Evolutionary conservation across 2,888 invertebrate species (phyloP).

Genomic region (Crematogaster levior): DNA sequence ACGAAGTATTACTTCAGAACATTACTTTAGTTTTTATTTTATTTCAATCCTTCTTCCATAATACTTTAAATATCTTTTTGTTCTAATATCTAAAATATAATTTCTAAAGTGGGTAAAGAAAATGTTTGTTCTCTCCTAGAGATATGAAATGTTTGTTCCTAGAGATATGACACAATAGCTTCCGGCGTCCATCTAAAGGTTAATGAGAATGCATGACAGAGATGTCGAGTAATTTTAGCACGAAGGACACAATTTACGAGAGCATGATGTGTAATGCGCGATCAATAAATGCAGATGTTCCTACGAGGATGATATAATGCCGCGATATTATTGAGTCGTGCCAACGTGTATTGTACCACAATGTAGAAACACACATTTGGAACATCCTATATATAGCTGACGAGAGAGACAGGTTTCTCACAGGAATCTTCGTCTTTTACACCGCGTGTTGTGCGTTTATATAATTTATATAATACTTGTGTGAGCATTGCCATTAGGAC

Average conservation of each 20-base stretch:
- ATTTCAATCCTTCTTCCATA: neutral
- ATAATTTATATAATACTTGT: neutral
- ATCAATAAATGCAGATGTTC: slow-evolving; percentile 39
- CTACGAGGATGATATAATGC: slow-evolving; percentile 32
- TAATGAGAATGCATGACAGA: slow-evolving; percentile 11
- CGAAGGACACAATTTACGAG: slow-evolving; percentile 22
- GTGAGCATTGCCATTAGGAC: neutral
- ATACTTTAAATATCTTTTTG: slow-evolving; percentile 7
- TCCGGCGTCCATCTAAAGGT: slow-evolving; percentile 2
- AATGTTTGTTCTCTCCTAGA: neutral
- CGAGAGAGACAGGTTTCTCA: neutral
- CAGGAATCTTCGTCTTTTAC: neutral
- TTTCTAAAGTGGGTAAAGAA: neutral
- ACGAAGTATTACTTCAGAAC: neutral
- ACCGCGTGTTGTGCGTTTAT: neutral
- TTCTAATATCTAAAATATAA: neutral
- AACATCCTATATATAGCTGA: neutral
- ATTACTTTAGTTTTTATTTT: neutral
- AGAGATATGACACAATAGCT: slow-evolving; percentile 10
- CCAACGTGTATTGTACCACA: neutral
- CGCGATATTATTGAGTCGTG: slow-evolving; percentile 14
- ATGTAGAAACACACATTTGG: neutral
- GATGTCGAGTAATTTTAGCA: slow-evolving; percentile 32
- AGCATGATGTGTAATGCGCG: slow-evolving; percentile 34
- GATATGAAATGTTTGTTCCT: slow-evolving; percentile 1